Conservation (phyloP, 1,140 invertebrate species). For the Drosophila malerkotliana region DNA sequence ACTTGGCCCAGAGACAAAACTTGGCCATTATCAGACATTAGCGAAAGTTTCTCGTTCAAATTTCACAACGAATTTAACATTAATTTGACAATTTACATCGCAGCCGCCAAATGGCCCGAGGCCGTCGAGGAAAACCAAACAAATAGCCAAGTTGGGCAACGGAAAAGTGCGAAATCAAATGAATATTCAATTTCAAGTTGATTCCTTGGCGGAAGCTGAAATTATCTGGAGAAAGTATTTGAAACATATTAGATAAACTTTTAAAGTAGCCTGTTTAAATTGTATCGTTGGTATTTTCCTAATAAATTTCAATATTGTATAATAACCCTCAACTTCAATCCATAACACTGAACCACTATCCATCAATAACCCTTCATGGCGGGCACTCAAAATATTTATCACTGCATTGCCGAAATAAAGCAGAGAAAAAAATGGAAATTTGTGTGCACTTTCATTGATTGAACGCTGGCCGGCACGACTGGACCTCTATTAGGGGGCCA, state of each 20-base stretch:
- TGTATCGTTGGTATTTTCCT: background rate
- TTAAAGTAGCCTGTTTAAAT: background rate
- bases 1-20: conserved; percentile 53
- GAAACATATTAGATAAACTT: too few relatives aligned
- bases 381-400: conserved; percentile 40
- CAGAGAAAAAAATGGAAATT: conserved; percentile 14
- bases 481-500: conserved; percentile 49
- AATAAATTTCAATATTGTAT: background rate
- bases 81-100: conserved; percentile 71
- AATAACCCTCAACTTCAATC: conserved; percentile 15
- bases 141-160: conserved; percentile 22
- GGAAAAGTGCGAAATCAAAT: conserved; percentile 37
- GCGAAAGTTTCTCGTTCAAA: conserved; percentile 52
- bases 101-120: conserved; percentile 43
- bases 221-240: conserved; percentile 26
- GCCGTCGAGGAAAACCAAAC: conserved; percentile 19
- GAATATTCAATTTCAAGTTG: conserved; percentile 73
- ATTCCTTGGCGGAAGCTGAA: conserved; percentile 13
- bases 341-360: conserved; percentile 1
- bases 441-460: conserved; percentile 57
- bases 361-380: conserved; percentile 39
- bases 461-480: conserved; percentile 34
- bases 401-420: conserved; percentile 17
- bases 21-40: conserved; percentile 73
- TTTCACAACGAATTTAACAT: conserved; percentile 81